Base-by-base conservation (phyloP, 2,888 invertebrate genomes). In the Netelia melanura region DNA sequence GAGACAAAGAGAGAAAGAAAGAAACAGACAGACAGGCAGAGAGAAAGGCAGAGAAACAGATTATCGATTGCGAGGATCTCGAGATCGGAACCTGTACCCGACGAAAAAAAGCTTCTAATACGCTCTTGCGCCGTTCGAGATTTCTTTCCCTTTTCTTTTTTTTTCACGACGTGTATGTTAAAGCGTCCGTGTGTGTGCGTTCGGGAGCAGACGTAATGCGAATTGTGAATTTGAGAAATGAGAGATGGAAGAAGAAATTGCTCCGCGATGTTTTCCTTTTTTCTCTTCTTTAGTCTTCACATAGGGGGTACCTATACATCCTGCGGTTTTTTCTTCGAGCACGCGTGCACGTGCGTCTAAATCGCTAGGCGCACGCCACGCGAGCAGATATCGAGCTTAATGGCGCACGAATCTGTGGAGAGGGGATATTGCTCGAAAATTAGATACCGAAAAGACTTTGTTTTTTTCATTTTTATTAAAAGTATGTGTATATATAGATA, bases 301-400 rank as follows among this genome's bases (percentile, higher is more conserved):
- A 6, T 38, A 5, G 38, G 67, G 48, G 56, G 44, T 54, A 65
- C 11, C 72, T 58, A 56, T 78, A 79, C 64, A 65, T 1, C 21
- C 76, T 82, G 82, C 72, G 85, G 82, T 81, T 85, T 85, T 67
- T 85, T 67, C 70, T 71, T 44, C 67, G 48, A 82, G 72, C 72
- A 81, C 77, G 87, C 81, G 72, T 81, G 83, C 83, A 87, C 86
- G 86, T 87, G 82, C 83, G 68, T 84, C 87, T 80, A 85, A 87
- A 86, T 87, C 86, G 86, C 80, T 82, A 82, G 74, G 85, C 86
- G 86, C 86, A 87, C 86, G 87, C 86, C 86, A 87, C 82, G 82
- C 78, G 86, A 86, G 83, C 77, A 83, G 68, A 58, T 58, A 10
- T 81, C 74, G 58, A 30, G 38, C 56, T 65, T 44, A 64, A 72